Evolutionary conservation across 2,113 vertebrate species (phyloP).

Genomic region (Thunnus thynnus): DNA sequence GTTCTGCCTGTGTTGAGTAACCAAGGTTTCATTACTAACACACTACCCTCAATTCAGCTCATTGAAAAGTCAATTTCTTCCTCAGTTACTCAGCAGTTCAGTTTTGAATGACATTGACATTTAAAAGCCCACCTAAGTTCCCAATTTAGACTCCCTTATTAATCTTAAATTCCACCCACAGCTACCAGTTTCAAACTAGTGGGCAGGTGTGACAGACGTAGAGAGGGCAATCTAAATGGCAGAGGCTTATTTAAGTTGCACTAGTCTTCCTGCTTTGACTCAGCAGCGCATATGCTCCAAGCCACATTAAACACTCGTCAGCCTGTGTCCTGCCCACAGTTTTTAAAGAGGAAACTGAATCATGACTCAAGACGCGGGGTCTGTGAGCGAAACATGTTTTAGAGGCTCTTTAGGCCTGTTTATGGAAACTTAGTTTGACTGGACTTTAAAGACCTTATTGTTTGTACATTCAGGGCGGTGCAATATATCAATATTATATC

Average conservation of each 20-base stretch:
- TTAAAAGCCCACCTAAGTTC: constrained; percentile 52
- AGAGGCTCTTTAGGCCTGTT: not conserved
- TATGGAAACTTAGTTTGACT: not conserved
- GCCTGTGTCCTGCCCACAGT: constrained; percentile 75
- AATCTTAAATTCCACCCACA: constrained; percentile 66
- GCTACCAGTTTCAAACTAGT: constrained; percentile 74
- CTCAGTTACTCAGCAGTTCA: constrained; percentile 26
- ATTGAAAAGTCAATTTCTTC: not conserved
- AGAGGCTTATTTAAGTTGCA: constrained; percentile 55
- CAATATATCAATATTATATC: too few relatives aligned
- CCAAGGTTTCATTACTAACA: not conserved
- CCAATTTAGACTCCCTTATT: constrained; percentile 68
- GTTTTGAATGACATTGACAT: constrained; percentile 44
- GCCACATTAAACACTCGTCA: constrained; percentile 79
- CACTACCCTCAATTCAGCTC: not conserved
- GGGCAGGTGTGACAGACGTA: constrained; percentile 75
- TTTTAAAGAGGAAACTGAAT: constrained; percentile 82
- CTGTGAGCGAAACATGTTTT: constrained; percentile 34
- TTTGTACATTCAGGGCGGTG: not conserved
- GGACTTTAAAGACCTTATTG: not conserved
- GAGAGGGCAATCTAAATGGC: constrained; percentile 74
- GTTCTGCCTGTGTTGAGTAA: not conserved
- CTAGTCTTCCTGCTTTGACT: constrained; percentile 79
- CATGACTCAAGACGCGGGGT: constrained; percentile 63
- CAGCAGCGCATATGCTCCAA: constrained; percentile 69